Conservation (phyloP, 2,888 invertebrate genomes). For the Chloromyia formosa region DNA sequence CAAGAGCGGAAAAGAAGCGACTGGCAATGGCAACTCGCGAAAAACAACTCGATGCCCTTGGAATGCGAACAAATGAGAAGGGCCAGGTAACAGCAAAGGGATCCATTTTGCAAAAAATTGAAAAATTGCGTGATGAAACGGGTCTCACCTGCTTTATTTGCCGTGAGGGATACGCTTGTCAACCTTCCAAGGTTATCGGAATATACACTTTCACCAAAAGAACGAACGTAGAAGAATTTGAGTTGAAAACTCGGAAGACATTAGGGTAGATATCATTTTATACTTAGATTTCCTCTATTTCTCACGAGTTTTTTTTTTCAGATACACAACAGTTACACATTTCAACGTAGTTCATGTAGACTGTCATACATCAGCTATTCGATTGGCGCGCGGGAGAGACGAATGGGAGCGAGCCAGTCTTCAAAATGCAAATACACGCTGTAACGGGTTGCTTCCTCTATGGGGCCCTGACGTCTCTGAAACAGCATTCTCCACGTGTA, state of each 20-base stretch:
- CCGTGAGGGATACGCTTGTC: slow-evolving; percentile 96
- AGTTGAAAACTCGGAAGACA: slow-evolving; percentile 87
- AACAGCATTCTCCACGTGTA: slow-evolving; percentile 90
- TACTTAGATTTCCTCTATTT: not conserved
- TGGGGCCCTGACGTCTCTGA: slow-evolving; percentile 97
- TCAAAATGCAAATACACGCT: slow-evolving; percentile 97
- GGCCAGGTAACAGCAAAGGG: slow-evolving; percentile 97
- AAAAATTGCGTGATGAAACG: slow-evolving; percentile 94
- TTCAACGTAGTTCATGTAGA: slow-evolving; percentile 99
- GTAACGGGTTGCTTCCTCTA: slow-evolving; percentile 94
- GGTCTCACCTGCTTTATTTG: slow-evolving; percentile 97
- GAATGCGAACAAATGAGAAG: slow-evolving; percentile 96
- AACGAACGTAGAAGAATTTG: slow-evolving; percentile 92
- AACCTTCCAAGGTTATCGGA: slow-evolving; percentile 91
- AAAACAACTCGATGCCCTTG: slow-evolving; percentile 93
- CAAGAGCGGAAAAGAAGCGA: slow-evolving; percentile 94
- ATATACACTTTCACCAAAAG: slow-evolving; percentile 97
- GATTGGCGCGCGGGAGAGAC: slow-evolving; percentile 78
- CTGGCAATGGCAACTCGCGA: slow-evolving; percentile 98
- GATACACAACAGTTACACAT: slow-evolving; percentile 94
- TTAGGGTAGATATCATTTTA: slow-evolving; percentile 65
- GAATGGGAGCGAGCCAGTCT: slow-evolving; percentile 95
- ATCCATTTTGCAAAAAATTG: slow-evolving; percentile 90
- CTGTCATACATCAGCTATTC: slow-evolving; percentile 96
- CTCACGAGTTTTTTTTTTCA: slow-evolving; percentile 47